Conservation (phyloP, 2,797 vertebrate species). For the Melanotaenia trifasciata region DNA sequence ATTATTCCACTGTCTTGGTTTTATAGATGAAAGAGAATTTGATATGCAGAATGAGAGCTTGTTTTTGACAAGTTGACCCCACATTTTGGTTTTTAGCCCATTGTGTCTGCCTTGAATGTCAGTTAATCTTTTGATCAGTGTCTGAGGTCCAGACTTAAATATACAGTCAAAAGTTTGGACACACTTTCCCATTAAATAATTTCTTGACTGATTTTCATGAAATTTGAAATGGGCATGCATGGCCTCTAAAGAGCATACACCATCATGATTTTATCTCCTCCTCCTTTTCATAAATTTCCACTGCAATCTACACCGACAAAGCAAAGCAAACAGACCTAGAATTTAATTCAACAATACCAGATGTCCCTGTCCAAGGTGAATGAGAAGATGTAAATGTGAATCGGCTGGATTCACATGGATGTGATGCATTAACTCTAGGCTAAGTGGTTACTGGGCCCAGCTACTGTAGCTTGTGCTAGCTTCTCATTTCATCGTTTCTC, state of each 20-base stretch:
- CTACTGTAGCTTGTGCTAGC: background rate
- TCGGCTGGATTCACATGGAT: too few relatives aligned
- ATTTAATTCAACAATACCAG: background rate
- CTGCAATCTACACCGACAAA: too few relatives aligned
- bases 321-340: background rate
- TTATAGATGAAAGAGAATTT: constrained; percentile 27
- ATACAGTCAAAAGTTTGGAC: background rate
- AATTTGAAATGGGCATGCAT: constrained; percentile 3
- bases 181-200: too few relatives aligned
- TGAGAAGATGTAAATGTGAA: background rate
- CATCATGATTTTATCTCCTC: background rate
- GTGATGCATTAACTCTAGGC: background rate
- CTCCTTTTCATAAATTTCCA: background rate
- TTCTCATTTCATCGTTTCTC: background rate
- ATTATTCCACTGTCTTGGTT: constrained; percentile 38
- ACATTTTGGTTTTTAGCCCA: background rate
- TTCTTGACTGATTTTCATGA: background rate
- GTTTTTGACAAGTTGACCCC: constrained; percentile 19
- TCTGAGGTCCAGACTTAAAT: constrained; percentile 2
- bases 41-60: constrained; percentile 2
- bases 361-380: background rate
- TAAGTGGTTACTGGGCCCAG: background rate
- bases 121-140: background rate
- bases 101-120: background rate
- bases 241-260: background rate